phyloP scores from a whole-genome alignment of 2,113 vertebrate species.

The Tenrec ecaudatus region DNA sequence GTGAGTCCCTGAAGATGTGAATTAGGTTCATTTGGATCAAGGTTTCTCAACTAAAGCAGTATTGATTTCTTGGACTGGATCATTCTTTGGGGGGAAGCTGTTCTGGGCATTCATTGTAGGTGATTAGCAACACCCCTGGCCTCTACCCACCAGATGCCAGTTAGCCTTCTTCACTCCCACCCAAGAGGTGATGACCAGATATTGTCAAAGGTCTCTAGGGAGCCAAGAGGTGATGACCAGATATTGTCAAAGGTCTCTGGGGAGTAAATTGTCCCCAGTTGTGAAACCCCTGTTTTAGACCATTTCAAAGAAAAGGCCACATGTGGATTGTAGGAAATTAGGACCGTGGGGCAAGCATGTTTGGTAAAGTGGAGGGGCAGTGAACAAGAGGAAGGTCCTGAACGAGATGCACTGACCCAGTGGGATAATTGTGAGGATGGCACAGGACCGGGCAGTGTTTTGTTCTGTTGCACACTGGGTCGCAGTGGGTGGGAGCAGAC shows the following conservation, averaged over 20 bases:
- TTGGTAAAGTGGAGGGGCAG: no score
- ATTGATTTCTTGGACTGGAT: not conserved
- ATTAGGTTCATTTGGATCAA: not conserved
- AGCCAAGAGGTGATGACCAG: not conserved
- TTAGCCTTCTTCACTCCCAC: not conserved
- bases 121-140: not conserved
- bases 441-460: no score
- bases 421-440: no score
- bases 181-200: not conserved
- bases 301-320: not conserved
- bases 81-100: not conserved
- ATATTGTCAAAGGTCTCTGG: not conserved
- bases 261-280: not conserved
- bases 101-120: not conserved
- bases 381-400: no score
- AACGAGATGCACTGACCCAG: no score
- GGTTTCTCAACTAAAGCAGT: not conserved
- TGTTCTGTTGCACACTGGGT: no score
- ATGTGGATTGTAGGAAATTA: not conserved
- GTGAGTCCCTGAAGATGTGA: constrained; percentile 17
- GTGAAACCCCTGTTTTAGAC: not conserved
- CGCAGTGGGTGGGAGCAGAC: no score
- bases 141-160: not conserved
- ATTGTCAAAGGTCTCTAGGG: no score
- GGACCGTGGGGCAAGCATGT: not conserved